A percentile compares a stretch with the other conserved stretches of the same genome.
Evolutionary conservation across 2,113 vertebrate species (phyloP).

Genomic region (Paradoxurus hermaphroditus): DNA sequence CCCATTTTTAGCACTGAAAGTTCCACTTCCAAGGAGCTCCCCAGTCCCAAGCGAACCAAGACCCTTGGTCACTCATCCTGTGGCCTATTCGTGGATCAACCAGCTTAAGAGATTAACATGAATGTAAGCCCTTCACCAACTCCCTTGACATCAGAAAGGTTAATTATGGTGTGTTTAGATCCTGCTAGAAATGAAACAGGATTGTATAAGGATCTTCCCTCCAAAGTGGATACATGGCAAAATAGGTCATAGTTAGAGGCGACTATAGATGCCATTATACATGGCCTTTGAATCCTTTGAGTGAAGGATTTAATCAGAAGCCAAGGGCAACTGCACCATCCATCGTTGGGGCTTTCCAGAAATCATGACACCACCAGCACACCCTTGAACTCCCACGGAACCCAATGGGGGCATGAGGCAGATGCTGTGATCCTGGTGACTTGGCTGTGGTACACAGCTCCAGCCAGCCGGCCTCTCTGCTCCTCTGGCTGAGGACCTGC

Average conservation of each 20-base stretch:
- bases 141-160: not conserved
- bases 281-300: fast-evolving
- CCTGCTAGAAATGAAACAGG: not conserved
- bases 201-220: not conserved
- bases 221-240: not conserved
- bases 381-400: not conserved
- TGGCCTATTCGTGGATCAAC: too few species aligned
- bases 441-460: not conserved
- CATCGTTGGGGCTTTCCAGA: not conserved
- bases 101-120: too few species aligned
- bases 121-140: not conserved
- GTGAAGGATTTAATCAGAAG: not conserved
- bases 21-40: not conserved
- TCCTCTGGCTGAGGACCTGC: not conserved
- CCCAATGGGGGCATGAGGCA: not conserved
- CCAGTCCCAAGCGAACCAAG: not conserved
- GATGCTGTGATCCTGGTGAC: fast-evolving
- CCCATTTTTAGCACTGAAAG: not conserved
- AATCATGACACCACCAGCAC: not conserved
- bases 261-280: not conserved
- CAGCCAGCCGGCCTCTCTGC: not conserved
- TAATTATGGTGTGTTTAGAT: not conserved
- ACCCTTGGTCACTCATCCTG: not conserved
- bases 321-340: not conserved
- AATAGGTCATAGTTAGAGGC: not conserved